A percentile compares a stretch with the other conserved stretches of the same genome.
These are phyloP conservation scores for Oncorhynchus mykiss DNA, from an alignment of 2,113 vertebrate species.

Conservation along the genomic window DNA sequence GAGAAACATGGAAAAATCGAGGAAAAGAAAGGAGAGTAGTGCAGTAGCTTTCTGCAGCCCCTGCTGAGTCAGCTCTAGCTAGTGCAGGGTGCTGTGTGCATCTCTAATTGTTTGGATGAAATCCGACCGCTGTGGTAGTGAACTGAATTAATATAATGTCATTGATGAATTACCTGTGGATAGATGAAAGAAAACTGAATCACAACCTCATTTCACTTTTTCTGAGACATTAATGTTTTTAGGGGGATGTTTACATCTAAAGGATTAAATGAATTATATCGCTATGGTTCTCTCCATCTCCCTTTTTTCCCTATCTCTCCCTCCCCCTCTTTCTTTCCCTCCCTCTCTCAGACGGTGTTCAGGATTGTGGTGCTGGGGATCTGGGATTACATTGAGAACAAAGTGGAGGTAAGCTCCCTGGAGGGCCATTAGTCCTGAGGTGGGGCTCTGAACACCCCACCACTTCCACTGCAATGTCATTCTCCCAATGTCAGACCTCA, in stretches of 20 bases:
- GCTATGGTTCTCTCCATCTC: too few species aligned
- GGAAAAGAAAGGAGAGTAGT: conserved; percentile 8
- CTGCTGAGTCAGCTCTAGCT: conserved; percentile 51
- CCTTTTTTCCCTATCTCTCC: conserved; percentile 9
- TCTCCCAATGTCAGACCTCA: conserved; percentile 39
- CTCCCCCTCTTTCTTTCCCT: not conserved
- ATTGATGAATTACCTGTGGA: conserved; percentile 42
- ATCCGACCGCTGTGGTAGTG: conserved; percentile 7
- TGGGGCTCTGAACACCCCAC: not conserved
- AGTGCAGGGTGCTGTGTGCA: conserved; percentile 14
- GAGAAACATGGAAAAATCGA: too few species aligned
- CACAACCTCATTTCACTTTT: conserved; percentile 17
- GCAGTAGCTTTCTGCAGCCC: conserved; percentile 30
- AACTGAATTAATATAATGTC: conserved; percentile 38
- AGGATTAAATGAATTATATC: not conserved
- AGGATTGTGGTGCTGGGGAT: conserved; percentile 96
- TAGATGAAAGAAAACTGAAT: conserved; percentile 33
- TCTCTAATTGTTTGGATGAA: conserved; percentile 40
- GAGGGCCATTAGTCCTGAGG: conserved; percentile 21
- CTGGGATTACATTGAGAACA: conserved; percentile 99
- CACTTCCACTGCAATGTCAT: conserved; percentile 46
- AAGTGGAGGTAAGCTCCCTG: conserved; percentile 90
- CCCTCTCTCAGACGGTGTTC: conserved; percentile 85
- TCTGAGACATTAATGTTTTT: conserved; percentile 19
- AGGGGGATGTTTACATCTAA: conserved; percentile 6